Base-by-base conservation (phyloP, 1,140 invertebrate species). In the Diabrotica undecimpunctata region DNA sequence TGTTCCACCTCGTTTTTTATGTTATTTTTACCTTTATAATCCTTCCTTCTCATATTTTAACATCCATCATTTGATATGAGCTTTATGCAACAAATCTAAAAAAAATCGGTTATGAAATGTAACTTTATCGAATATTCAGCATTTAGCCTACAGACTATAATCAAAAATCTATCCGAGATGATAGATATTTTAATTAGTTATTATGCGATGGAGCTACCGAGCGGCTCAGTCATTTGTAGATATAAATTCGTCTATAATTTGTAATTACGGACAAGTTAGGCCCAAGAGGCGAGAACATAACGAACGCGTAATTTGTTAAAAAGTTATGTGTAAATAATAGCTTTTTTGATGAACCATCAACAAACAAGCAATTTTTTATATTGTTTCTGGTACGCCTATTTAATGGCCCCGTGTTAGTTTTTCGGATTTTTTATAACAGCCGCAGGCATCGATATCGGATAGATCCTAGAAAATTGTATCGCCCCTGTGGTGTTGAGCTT, bases 171-270 rank as follows among this genome's bases (percentile, higher is more conserved):
- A 46, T 46, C 41, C 4, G 8, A 10, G 41, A 46, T 46, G 41
- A 46, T 46, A 46, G 41, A 46, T 46, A 46, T 46, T 46, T 46
- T 46, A 46, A 46, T 46, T 46, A 46, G 41, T 46, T 46, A 46
- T 46, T 46, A 46, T n/a, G 41, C 41, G 8, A 46, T n/a, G 8
- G 41, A 46, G 41, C 41, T 46, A 46, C 41, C 41, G 41, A 8
- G 41, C 41, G 41, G 41, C 41, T 46, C 41, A 8, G 4, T 46
- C 41, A 46, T 46, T 46, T 46, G 41, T 10, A 46, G n/a, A 46
- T 46, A 46, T 46, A 46, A 8, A 46, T 46, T 46, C n/a, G 41
- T 2, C 41, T 46, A 46, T 46, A 46, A 46, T 46, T 46, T 46
- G 41, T 46, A 46, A 46, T 46, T 46, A 46, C n/a, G 41, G 41